phyloP scores from a whole-genome alignment of 2,797 vertebrate genomes.

The Hirundo rustica region DNA sequence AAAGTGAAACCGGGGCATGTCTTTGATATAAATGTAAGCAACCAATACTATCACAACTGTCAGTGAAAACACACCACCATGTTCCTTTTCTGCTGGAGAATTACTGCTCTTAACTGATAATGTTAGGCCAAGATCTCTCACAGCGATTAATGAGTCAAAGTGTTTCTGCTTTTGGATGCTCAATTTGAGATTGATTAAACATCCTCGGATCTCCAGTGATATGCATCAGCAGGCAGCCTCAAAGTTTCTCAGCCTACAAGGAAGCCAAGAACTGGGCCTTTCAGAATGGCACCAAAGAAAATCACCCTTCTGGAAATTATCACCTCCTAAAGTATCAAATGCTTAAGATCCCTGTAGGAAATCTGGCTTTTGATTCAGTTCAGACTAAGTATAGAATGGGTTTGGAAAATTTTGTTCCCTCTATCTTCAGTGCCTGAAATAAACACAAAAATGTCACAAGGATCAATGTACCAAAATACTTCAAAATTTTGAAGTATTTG shows the following conservation, averaged over 20 bases:
- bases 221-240: constrained; percentile 13
- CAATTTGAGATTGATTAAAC: background rate
- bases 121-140: background rate
- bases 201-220: background rate
- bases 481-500: background rate
- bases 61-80: background rate
- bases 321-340: background rate
- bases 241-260: background rate
- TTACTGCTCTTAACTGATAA: background rate
- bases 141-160: background rate
- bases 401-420: background rate
- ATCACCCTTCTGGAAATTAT: background rate
- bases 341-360: background rate
- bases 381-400: background rate
- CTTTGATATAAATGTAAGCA: background rate
- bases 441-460: background rate
- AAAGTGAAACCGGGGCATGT: background rate
- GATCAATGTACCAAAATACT: background rate
- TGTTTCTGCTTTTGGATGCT: constrained; percentile 30
- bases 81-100: background rate
- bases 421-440: background rate
- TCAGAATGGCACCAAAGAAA: background rate
- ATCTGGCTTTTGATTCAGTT: background rate
- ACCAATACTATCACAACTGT: background rate
- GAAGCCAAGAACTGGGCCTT: background rate